These are phyloP conservation scores for Neofelis nebulosa DNA, from an alignment of 2,113 vertebrate genomes.

Conservation along the genomic window DNA sequence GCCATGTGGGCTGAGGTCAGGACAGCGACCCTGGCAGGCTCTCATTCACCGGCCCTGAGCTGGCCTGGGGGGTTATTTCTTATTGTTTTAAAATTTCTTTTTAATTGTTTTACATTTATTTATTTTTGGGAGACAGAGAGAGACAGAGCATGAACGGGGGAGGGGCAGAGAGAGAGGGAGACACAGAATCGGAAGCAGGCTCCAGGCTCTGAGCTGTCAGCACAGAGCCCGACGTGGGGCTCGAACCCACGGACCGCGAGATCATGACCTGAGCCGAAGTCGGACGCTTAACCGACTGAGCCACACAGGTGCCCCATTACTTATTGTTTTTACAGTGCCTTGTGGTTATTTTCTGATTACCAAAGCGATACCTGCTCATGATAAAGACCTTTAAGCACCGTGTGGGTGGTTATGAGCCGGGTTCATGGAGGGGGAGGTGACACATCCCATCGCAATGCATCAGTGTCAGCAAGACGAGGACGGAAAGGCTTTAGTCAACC, in stretches of 20 bases:
- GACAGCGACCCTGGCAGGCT: background rate
- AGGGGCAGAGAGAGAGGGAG: too few species aligned
- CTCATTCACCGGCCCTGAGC: too few species aligned
- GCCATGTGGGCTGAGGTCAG: background rate
- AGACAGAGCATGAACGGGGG: too few species aligned
- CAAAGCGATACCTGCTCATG: fast-evolving
- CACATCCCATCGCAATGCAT: fast-evolving
- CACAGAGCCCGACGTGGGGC: too few species aligned
- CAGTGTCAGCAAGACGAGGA: background rate
- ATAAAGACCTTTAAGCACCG: background rate
- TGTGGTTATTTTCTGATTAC: background rate
- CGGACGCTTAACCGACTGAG: too few species aligned
- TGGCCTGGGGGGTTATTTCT: background rate
- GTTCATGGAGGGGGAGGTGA: background rate
- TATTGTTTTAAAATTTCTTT: background rate
- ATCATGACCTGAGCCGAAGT: too few species aligned
- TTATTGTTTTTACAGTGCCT: background rate
- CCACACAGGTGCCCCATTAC: too few species aligned
- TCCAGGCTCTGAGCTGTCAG: too few species aligned
- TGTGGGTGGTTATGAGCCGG: background rate
- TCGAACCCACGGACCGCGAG: too few species aligned
- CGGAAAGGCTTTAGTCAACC: background rate
- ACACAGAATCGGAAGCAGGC: too few species aligned
- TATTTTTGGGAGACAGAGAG: too few species aligned
- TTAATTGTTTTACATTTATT: too few species aligned